Evolutionary conservation across 2,797 vertebrate species (phyloP).

Genomic region (Furcifer pardalis): DNA sequence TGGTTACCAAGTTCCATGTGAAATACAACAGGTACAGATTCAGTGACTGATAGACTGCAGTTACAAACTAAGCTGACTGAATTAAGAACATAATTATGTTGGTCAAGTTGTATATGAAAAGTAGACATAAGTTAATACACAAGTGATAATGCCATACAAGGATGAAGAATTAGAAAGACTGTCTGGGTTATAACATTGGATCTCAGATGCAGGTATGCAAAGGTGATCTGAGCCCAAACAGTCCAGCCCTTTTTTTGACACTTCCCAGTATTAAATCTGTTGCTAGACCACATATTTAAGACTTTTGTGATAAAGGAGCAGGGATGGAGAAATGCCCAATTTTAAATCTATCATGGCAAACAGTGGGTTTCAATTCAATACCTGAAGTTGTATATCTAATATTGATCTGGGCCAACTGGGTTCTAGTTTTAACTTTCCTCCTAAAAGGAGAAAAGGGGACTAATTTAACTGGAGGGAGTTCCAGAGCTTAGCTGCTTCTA

Average conservation of each 20-base stretch:
- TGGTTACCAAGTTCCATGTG: neutral
- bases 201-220: neutral
- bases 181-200: neutral
- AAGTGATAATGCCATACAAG: neutral
- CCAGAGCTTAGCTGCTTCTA: neutral
- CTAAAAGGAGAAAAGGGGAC: neutral
- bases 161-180: neutral
- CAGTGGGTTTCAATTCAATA: neutral
- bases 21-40: neutral
- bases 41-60: no score
- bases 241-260: neutral
- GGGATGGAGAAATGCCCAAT: neutral
- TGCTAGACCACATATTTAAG: neutral
- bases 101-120: neutral
- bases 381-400: neutral
- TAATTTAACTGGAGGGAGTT: neutral
- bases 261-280: neutral
- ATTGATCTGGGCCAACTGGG: no score
- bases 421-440: no score
- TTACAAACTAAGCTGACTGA: neutral
- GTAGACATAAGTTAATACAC: no score
- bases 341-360: neutral
- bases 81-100: neutral
- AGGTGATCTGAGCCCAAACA: neutral
- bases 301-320: neutral